Conservation (phyloP, 2,888 invertebrate species). For the Lepidocyrtinus sp. region DNA sequence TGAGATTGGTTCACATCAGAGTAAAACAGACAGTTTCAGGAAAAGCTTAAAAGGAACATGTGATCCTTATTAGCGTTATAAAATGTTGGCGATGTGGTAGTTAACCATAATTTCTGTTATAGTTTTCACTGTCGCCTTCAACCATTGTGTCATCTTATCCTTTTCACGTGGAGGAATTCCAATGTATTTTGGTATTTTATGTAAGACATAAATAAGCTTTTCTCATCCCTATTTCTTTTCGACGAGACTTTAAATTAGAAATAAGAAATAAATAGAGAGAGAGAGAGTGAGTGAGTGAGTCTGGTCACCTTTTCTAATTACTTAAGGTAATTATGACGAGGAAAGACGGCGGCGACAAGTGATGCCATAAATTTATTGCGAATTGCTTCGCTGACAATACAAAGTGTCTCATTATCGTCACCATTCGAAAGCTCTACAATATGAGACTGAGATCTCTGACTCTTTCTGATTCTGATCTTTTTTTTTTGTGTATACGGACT, state of each 20-base stretch:
- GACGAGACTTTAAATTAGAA: no score
- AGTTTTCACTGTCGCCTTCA: conserved; percentile 32
- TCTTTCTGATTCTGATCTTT: no score
- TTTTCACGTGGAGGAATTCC: background rate
- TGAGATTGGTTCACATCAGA: no score
- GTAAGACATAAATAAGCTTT: no score
- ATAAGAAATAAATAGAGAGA: conserved; percentile 1
- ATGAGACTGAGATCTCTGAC: no score
- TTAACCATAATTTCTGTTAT: conserved; percentile 23
- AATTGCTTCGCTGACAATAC: conserved; percentile 59
- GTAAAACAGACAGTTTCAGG: no score
- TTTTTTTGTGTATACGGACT: no score
- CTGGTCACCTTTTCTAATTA: conserved; percentile 60
- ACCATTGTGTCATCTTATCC: background rate
- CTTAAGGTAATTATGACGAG: conserved; percentile 57
- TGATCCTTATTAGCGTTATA: conserved; percentile 59
- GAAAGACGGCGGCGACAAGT: conserved; percentile 41
- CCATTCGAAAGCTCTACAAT: conserved; percentile 27
- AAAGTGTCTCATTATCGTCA: conserved; percentile 64
- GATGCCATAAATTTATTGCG: conserved; percentile 60
- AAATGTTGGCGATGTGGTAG: conserved; percentile 46
- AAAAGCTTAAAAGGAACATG: conserved; percentile 32
- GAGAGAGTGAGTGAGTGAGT: conserved; percentile 20
- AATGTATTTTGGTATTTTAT: background rate
- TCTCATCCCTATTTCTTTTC: no score